A percentile compares a stretch with the other conserved stretches of the same genome.
Evolutionary conservation across 2,797 vertebrate species (phyloP).

Genomic region (Danio choprae): DNA sequence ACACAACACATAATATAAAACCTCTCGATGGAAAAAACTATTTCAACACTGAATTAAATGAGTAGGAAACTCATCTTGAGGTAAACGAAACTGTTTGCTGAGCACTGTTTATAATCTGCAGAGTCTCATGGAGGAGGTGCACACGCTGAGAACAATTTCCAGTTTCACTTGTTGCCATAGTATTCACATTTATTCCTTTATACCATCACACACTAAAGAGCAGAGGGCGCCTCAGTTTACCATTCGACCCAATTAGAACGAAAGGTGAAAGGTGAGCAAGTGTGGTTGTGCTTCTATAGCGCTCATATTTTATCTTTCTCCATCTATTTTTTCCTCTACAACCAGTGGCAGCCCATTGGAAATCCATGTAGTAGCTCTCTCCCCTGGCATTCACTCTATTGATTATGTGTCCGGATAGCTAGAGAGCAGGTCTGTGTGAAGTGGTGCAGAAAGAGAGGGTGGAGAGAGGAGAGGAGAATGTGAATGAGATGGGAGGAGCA

Average conservation of each 20-base stretch:
- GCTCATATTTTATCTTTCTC: slow-evolving; percentile 43
- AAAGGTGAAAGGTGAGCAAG: slow-evolving; percentile 49
- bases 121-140: not conserved
- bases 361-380: slow-evolving; percentile 60
- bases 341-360: slow-evolving; percentile 54
- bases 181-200: not conserved
- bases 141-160: not conserved
- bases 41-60: not conserved
- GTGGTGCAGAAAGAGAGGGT: slow-evolving; percentile 43
- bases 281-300: slow-evolving; percentile 29
- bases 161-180: slow-evolving; percentile 31
- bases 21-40: slow-evolving; percentile 3
- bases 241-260: slow-evolving; percentile 42
- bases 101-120: not conserved
- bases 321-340: slow-evolving; percentile 23
- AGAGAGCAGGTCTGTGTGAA: slow-evolving; percentile 41
- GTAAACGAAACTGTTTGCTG: not conserved
- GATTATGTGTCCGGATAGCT: slow-evolving; percentile 59
- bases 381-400: slow-evolving; percentile 50
- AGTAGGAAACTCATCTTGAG: slow-evolving; percentile 9
- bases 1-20: slow-evolving; percentile 6
- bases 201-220: slow-evolving; percentile 22
- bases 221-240: slow-evolving; percentile 34
- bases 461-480: slow-evolving; percentile 47
- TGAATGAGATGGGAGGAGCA: slow-evolving; percentile 40